These are phyloP conservation scores for Hormiphora californensis DNA, from an alignment of 37 sponge, comb jelly and placozoan species.

Conservation along the genomic window DNA sequence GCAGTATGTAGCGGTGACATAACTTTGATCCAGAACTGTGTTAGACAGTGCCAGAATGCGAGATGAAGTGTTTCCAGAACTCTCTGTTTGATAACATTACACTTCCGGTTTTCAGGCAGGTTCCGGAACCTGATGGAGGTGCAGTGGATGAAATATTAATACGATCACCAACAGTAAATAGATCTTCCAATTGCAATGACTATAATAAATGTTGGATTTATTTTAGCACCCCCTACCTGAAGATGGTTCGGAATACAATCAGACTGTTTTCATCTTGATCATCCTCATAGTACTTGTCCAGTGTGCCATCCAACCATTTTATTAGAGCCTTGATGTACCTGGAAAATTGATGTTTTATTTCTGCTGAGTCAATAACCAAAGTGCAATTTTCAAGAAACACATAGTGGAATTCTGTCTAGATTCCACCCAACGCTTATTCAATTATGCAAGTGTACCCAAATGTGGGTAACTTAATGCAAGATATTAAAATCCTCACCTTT, in stretches of 20 bases:
- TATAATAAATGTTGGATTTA: not conserved
- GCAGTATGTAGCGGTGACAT: not conserved
- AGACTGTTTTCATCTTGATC: slow-evolving; percentile 3
- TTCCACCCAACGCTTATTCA: too few relatives aligned
- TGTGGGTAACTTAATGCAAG: too few relatives aligned
- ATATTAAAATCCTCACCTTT: not conserved
- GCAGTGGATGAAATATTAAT: too few relatives aligned
- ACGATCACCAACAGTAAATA: too few relatives aligned
- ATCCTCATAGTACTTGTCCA: slow-evolving; percentile 36
- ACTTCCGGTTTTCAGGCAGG: slow-evolving; percentile 40
- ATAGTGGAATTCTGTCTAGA: too few relatives aligned
- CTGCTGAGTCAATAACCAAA: too few relatives aligned
- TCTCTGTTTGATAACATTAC: slow-evolving; percentile 35
- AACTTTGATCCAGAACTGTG: not conserved
- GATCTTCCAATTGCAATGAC: too few relatives aligned
- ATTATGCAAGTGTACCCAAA: too few relatives aligned
- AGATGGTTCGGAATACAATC: slow-evolving; percentile 3
- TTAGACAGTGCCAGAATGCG: slow-evolving; percentile 47
- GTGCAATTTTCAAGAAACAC: too few relatives aligned
- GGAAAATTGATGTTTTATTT: not conserved
- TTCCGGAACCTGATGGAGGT: not conserved
- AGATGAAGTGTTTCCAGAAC: slow-evolving; percentile 33
- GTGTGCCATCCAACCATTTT: slow-evolving; percentile 35
- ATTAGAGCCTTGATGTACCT: slow-evolving; percentile 30
- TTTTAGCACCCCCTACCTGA: slow-evolving; percentile 29